A percentile compares a stretch with the other conserved stretches of the same genome.
phyloP scores from a whole-genome alignment of 2,888 invertebrate genomes.

The Osmoderma eremita region DNA sequence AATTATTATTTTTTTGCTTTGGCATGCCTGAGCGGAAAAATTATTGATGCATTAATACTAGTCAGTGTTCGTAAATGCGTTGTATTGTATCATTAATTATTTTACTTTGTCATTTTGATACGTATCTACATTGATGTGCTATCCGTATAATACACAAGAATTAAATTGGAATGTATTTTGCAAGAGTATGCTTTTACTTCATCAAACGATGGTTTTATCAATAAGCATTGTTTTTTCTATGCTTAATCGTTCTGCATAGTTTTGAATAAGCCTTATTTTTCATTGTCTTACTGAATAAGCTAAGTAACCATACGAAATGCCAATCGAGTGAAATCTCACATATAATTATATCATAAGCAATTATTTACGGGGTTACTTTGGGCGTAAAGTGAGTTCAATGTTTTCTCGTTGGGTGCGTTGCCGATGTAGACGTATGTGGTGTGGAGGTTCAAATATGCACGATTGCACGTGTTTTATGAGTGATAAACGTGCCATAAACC shows the following conservation, averaged over 20 bases:
- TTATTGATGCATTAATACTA: too few species aligned
- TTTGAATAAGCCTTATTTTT: slow-evolving; percentile 12
- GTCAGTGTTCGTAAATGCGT: too few species aligned
- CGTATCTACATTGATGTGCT: too few species aligned
- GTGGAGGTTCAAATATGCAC: slow-evolving; percentile 56
- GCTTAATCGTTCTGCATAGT: neutral
- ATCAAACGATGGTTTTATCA: too few species aligned
- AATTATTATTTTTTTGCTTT: too few species aligned
- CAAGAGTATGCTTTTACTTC: too few species aligned
- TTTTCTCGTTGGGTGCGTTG: slow-evolving; percentile 28
- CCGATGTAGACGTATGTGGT: slow-evolving; percentile 22
- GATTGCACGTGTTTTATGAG: slow-evolving; percentile 59
- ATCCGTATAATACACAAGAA: too few species aligned
- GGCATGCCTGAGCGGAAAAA: too few species aligned
- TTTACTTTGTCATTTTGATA: too few species aligned
- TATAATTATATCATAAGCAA: slow-evolving; percentile 21
- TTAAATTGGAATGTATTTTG: too few species aligned
- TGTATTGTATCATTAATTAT: too few species aligned
- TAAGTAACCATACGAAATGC: slow-evolving; percentile 6
- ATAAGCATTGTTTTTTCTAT: too few species aligned
- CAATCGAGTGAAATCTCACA: slow-evolving; percentile 15
- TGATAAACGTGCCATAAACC: slow-evolving; percentile 64
- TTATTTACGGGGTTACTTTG: slow-evolving; percentile 10
- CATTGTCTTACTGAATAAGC: slow-evolving; percentile 1
- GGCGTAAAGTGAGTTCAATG: slow-evolving; percentile 1